Base-by-base conservation (phyloP, 2,113 vertebrate genomes). In the Chloropsis cyanopogon region DNA sequence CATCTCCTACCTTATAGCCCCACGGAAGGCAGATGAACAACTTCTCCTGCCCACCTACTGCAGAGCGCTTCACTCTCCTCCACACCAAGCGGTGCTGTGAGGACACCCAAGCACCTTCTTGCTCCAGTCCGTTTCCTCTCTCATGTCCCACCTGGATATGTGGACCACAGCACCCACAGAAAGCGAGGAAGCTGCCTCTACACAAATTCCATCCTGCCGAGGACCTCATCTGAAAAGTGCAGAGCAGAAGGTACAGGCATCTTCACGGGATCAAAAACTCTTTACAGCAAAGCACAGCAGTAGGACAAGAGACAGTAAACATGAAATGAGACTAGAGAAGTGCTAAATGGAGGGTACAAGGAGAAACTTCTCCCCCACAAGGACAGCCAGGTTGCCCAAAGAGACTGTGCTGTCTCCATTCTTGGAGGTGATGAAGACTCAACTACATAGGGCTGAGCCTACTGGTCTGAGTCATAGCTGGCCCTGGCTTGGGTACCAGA, bases 1-100 rank as follows among this genome's bases (percentile, higher is more conserved):
- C 24, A 20, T 37, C 22, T 79, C 44, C 65, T 16, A 20, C 8
- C 33, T 65, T 39, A 19, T 41, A 78, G 21, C 15, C 11, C 9
- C 3, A 1, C 0, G 0, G 37, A 77, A 82, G 16, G 46, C 46
- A 80, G n/a, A 25, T 4, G 37, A 22, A 33, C 20, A 81, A 1
- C 25, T 75, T 25, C 39, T 72, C 39, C 44, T 63, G 46, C n/a
- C 23, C 23, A 33, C 39, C 47, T 59, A 2, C 15, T 12, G 20
- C 25, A 61, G 25, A 52, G 4, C 4, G 13, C 28, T 92, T 73
- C 16, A 50, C 29, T 16, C 7, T 69, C 26, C 14, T 56, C 28
- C 33, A 65, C 18, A 20, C 10, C 17, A 39, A 65, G 21, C 8
- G 42, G 26, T 47, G 31, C 44, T 49, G 15, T 13, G 4, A 17